Evolutionary conservation across 2,113 vertebrate genomes (phyloP), one percentile per base, ranked within the genome.

Genomic region (Hemichromis elongatus): DNA sequence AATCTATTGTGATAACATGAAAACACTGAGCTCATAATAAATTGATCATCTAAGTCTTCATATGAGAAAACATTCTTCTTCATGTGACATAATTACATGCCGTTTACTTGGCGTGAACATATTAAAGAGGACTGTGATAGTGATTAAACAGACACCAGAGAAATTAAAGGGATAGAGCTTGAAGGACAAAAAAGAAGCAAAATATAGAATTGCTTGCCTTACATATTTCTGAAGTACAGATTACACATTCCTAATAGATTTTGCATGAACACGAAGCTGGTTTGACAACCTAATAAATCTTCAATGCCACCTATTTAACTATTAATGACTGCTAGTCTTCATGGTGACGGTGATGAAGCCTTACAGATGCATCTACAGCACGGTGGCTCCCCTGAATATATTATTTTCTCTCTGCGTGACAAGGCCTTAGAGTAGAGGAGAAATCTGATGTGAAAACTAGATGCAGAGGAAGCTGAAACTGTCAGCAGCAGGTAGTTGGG

Each of bases 271-370:
- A 83, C 9, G 6, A 81, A 89, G 61, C 10, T 5, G 5, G 7
- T 82, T 84, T 84, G 84, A 88, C 86, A 91, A 66, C 21, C 83
- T 83, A 81, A 92, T 90, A 91, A 79, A 90, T 87, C 87, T 92
- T 89, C 79, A 80, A 63, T 86, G 66, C 45, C 28, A 28, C n/a
- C 77, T 85, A 14, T 79, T 87, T 85, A 92, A 91, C 81, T 86
- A 90, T 91, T 92, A 90, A 93, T 83, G 83, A 83, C 61, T 73
- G 80, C 61, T 68, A 35, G 68, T 86, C 70, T 77, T 89, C 63
- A 75, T 79, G 50, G 61, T 73, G 86, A 81, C 80, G 42, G 84
- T 77, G 52, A 88, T 80, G 70, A 24, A 87, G 84, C 21, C 59
- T n/a, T 59, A 42, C 68, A 70, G 50, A 88, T 59, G 54, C 86